Evolutionary conservation across 2,888 invertebrate genomes (phyloP), one percentile per base, ranked within the genome.

Genomic region (Hartigia nigra): DNA sequence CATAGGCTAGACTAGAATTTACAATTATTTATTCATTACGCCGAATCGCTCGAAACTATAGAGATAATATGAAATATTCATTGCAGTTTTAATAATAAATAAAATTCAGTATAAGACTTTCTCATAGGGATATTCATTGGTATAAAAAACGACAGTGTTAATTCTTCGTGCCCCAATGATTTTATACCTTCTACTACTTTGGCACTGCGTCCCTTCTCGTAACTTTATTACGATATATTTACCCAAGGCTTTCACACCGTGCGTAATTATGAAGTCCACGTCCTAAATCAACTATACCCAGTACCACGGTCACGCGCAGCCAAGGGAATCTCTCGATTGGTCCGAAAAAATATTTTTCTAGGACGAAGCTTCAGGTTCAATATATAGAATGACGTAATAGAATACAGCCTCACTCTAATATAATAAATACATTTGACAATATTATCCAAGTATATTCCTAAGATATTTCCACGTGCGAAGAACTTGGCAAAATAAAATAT

Each of bases 211-310:
- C 32, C 34, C 32, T 74, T n/a, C 11, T 31, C 12, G 39, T 37
- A 75, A 79, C 74, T 82, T 83, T 82, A 84, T 85, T 85, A 82
- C 81, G 35, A 78, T 32, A 81, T 87, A 84, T 86, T 86, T 87
- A 82, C 83, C 79, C 82, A 83, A 77, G 83, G 82, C 85, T 84
- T 85, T 84, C 79, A 79, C 81, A 81, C 81, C 81, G 80, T 83
- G 79, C 79, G 85, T 86, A 87, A 86, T 87, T 87, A 86, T 84
- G 79, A 84, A 84, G 84, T 84, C 83, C 80, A 81, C 83, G 83
- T 86, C 86, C 86, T 86, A 86, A 86, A 84, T 86, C 84, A 87
- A 86, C 86, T 80, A 76, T 55, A 23, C 23, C 55, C 55, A 55
- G 55, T 23, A 55, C 9, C 23, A 23, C 55, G 55, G 55, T 55